Evolutionary conservation across 2,113 vertebrate genomes (phyloP).

Genomic region (Perca fluviatilis): DNA sequence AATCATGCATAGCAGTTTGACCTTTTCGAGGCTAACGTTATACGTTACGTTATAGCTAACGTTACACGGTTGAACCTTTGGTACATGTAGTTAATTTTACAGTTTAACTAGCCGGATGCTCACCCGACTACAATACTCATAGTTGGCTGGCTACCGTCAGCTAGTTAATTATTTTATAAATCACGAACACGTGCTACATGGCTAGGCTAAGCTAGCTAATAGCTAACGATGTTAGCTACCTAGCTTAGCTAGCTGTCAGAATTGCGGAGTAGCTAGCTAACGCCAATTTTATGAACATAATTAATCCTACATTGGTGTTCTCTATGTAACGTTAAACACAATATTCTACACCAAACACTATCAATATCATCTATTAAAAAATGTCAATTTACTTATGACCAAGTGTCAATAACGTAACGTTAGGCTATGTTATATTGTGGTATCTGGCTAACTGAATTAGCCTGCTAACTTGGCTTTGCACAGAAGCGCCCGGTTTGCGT

Average conservation of each 20-base stretch:
- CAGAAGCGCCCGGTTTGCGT: slow-evolving; percentile 36
- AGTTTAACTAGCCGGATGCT: background rate
- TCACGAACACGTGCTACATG: slow-evolving; percentile 81
- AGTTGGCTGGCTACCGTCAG: slow-evolving; percentile 23
- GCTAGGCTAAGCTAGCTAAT: slow-evolving; percentile 73
- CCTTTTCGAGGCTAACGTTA: slow-evolving; percentile 51
- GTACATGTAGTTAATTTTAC: background rate
- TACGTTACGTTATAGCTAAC: slow-evolving; percentile 12
- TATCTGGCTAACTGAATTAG: slow-evolving; percentile 43
- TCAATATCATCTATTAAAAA: rapidly evolving
- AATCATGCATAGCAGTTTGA: slow-evolving; percentile 59
- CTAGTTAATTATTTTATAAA: slow-evolving; percentile 71
- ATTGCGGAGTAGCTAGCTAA: slow-evolving; percentile 10
- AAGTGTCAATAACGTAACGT: background rate
- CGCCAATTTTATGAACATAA: background rate
- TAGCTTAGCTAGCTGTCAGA: slow-evolving; percentile 73
- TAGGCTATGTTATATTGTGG: background rate
- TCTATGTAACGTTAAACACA: background rate
- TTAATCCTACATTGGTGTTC: background rate
- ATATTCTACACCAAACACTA: rapidly evolving
- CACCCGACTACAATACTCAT: background rate
- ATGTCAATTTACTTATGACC: background rate
- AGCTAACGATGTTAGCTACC: slow-evolving; percentile 56
- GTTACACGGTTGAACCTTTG: background rate
- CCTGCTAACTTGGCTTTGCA: slow-evolving; percentile 37